Percentiles rank a stretch among this genome's conserved stretches.
Evolutionary conservation across 2,797 vertebrate genomes (phyloP).

Genomic region (Anisognathus igniventris): DNA sequence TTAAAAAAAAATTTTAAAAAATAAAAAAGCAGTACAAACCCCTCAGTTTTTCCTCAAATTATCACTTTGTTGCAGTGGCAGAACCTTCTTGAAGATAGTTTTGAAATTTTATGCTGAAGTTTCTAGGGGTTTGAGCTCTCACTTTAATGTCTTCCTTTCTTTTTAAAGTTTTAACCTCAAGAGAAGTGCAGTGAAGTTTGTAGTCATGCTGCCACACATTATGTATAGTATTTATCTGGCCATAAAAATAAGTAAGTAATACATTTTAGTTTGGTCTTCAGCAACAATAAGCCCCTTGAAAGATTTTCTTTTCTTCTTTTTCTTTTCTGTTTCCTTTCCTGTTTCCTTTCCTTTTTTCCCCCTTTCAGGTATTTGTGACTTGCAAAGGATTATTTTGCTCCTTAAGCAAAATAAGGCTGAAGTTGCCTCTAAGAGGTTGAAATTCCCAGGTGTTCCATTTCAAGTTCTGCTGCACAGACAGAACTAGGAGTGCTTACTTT

Average conservation of each 20-base stretch:
- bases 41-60: slow-evolving; percentile 48
- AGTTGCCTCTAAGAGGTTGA: not conserved
- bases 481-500: not conserved
- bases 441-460: not conserved
- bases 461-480: not conserved
- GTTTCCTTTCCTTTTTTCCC: no score
- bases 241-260: slow-evolving; percentile 80
- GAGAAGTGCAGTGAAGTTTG: not conserved
- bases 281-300: slow-evolving; percentile 75
- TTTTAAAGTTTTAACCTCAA: not conserved
- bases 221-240: slow-evolving; percentile 83
- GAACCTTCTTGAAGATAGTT: not conserved
- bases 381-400: not conserved
- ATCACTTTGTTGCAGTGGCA: slow-evolving; percentile 2
- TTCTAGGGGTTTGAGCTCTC: not conserved
- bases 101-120: not conserved
- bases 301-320: not conserved
- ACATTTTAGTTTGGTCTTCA: slow-evolving; percentile 82
- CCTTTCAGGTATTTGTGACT: not conserved
- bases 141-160: not conserved
- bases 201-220: slow-evolving; percentile 60
- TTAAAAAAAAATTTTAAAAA: not conserved
- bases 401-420: not conserved
- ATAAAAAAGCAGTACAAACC: slow-evolving; percentile 36
- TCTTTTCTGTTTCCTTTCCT: not conserved